Conservation (phyloP, 64 coral and sea anemone species). For the Dendrophyllia cribrosa region DNA sequence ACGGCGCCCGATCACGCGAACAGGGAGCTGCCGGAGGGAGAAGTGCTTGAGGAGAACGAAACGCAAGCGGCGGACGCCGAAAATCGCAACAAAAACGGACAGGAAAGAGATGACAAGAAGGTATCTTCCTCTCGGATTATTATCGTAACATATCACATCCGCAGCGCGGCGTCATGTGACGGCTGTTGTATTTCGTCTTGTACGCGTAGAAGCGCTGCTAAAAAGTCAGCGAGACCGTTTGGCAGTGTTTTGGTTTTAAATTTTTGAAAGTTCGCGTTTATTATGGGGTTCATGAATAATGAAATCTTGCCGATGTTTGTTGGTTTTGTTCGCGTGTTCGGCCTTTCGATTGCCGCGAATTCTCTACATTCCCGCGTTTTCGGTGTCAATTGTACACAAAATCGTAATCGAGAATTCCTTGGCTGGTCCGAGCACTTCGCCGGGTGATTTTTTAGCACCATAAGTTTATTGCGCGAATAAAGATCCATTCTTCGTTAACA, state of each 20-base stretch:
- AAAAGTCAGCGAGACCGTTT: constrained; percentile 6
- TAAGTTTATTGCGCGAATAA: background rate
- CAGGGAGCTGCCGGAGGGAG: constrained; percentile 16
- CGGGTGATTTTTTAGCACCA: background rate
- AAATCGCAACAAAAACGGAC: constrained; percentile 55
- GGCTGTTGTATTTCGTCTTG: background rate
- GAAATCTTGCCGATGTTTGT: constrained; percentile 29
- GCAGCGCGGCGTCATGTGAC: constrained; percentile 7
- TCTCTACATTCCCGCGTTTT: constrained; percentile 50
- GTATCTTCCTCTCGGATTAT: constrained; percentile 33
- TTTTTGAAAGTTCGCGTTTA: constrained; percentile 31
- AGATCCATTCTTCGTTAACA: background rate
- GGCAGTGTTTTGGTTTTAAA: constrained; percentile 20
- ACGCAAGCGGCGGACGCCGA: constrained; percentile 26
- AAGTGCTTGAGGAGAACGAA: constrained; percentile 32
- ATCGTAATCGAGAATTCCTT: constrained; percentile 6
- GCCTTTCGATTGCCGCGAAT: constrained; percentile 21
- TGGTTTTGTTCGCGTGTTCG: constrained; percentile 55
- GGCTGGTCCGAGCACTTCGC: background rate
- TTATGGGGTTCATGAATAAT: constrained; percentile 40
- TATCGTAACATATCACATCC: constrained; percentile 38
- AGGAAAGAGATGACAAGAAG: constrained; percentile 59
- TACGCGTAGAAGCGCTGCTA: background rate
- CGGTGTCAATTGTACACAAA: constrained; percentile 52
- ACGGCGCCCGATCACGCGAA: constrained; percentile 35